Base-by-base conservation (phyloP, 2,113 vertebrate genomes). In the Chamaea fasciata region DNA sequence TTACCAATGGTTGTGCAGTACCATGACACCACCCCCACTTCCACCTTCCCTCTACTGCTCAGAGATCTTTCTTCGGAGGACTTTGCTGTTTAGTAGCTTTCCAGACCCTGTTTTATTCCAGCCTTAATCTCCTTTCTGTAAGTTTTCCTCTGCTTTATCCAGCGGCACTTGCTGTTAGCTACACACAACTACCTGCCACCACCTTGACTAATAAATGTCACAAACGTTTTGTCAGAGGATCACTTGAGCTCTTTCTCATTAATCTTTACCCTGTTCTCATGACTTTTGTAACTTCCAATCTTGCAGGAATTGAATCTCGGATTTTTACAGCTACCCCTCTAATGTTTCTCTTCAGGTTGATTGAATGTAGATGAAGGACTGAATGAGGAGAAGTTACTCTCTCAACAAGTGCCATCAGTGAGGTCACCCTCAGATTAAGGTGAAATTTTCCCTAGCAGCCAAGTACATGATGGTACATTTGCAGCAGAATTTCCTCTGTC, bases 21-120 rank as follows among this genome's bases (percentile, higher is more conserved):
- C 27, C 20, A 21, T 0, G 0, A 42, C 3, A 26, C 3, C 39
- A 35, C 2, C 11, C 31, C 15, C 31, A 13, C 7, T 60, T 82
- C 35, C 41, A 52, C 47, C 39, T 50, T 53, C 64, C 46, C 23
- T 63, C 46, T 64, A 1, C 52, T 60, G 15, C 68, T 92, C 67
- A 47, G 21, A 62, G 31, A n/a, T 31, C 49, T 67, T 52, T 24
- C 26, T 77, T 27, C 0, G 3, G 46, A 46, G 64, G 11, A 28
- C 11, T 81, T 89, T 41, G 47, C 30, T 60, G 23, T 50, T 7
- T 10, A 22, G 59, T 6, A 55, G 8, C 47, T 82, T 70, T 52
- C 53, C n/a, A 71, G 30, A 57, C 4, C 9, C 17, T 42, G 8
- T 35, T 83, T 52, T 50, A 46, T 18, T 26, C 39, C 35, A 86